Base-by-base conservation (phyloP, 2,797 vertebrate species). In the Psittacula echo region DNA sequence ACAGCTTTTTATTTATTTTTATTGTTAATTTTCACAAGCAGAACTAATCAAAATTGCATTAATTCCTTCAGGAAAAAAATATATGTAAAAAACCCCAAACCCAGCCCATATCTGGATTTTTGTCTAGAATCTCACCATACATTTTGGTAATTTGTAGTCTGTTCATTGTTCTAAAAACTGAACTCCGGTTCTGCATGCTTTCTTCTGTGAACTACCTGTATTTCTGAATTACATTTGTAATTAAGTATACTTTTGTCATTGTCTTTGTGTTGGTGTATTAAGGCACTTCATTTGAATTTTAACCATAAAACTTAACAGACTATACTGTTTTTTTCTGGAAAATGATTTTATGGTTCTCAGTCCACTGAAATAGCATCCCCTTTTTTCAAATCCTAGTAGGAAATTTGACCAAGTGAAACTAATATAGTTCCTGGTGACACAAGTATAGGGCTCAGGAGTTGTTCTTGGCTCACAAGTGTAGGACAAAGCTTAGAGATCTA, bases 281-380 rank as follows among this genome's bases (percentile, higher is more conserved):
- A 81, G 37, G 68, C 17, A 78, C 27, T 87, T 86, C 30, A 24
- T 90, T 78, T 90, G 81, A 82, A 60, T 89, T 93, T 86, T 66
- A 84, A 75, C 64, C 13, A 6, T 73, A 81, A 90, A 93, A 86
- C 39, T 68, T 85, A 88, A 79, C 29, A 68, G 51, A 62, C 24
- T 87, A 4, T 86, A 37, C 44, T 87, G 60, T 27, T 34, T 85
- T 94, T 96, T 95, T 94, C 89, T 88, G 61, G 41, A 83, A 92
- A 85, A 89, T 47, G 1, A 60, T 80, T 96, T 90, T 90, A 70
- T 42, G n/a, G 23, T 66, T 37, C 15, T 89, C 53, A 54, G 64
- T 75, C 72, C 47, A 73, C 30, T 89, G 62, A 51, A 68, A 39
- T 4, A 72, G 3, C 32, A 94, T 75, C 26, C 16, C 7, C 3